Base-by-base conservation (phyloP, 1,140 invertebrate genomes). In the Palaemon carinicauda region DNA sequence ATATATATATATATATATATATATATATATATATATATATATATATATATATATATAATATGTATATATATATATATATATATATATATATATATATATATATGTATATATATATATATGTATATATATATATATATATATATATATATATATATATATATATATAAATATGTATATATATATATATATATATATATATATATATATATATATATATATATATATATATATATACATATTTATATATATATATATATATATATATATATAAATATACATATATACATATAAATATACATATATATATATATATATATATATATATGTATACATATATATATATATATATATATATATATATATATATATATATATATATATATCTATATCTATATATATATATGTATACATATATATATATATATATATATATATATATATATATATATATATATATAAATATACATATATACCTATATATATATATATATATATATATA, bases 41-140 rank as follows among this genome's bases (percentile, higher is more conserved):
- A n/a, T n/a, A 69, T 21, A 65, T 21, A 65, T 21, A 65, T 21
- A 24, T 3, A 21, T 21, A 65, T 3, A 65, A n/a, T n/a, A 65
- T n/a, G 27, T 5, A 14, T n/a, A 17, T n/a, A 65, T n/a, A 65
- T n/a, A 65, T n/a, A n/a, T 65, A 65, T n/a, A 65, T 27, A 65
- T 27, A 65, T 27, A 65, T n/a, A 65, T n/a, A 65, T n/a, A 65
- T 27, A 65, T 27, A 65, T 27, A 65, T 27, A 65, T 27, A 65
- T n/a, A 65, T 65, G n/a, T 65, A 65, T 65, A 65, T 65, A 65
- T 9, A 19, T 65, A 65, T 65, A 65, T 65, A 65, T n/a, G n/a
- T 65, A 65, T 65, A 65, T 65, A 65, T 65, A 65, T n/a, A 65
- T 65, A 60, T 60, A 60, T 60, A 60, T 60, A 27, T 60, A 60